Base-by-base conservation (phyloP, 2,888 invertebrate species). In the Argyresthia albistria region DNA sequence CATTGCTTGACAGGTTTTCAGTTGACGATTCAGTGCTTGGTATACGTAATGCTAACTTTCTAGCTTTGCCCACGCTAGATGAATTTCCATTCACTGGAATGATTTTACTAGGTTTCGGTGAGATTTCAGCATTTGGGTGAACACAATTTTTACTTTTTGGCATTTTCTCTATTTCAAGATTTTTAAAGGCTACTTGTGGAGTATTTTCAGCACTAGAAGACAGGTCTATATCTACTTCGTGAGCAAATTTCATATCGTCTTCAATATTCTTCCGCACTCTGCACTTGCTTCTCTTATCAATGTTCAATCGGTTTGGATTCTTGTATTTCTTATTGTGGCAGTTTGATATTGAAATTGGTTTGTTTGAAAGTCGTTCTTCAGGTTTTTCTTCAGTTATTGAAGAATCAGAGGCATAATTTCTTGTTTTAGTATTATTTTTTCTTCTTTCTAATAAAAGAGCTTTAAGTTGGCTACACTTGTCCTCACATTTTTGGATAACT, bases 391-490 rank as follows among this genome's bases (percentile, higher is more conserved):
- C 52, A 9, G 46, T 58, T 63, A 58, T 54, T 51, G 37, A 14
- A 54, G 58, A 57, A 58, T 58, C 57, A 46, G 58, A 12, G 45
- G 59, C 57, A 15, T 35, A 11, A 9, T 45, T 45, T 14, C 4
- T 45, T 15, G 8, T 37, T n/a, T 52, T 54, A 0, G n/a, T 54
- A 42, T 59, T 58, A 37, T 69, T 68, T 46, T 60, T 70, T 36
- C 60, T 60, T 57, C 68, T 70, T 36, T 67, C 63, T 59, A 70
- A 64, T 7, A 82, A 59, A 14, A 83, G 58, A 0, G 73, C 69
- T 56, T 82, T 83, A 12, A 84, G 57, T 58, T 68, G 70, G n/a
- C 59, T 70, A 10, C 84, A 56, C 62, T 84, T 86, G 50, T 81
- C 81, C 56, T 84, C 83, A 50, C 86, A 84, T 0, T 77, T 67